Conservation (phyloP, 2,888 invertebrate species). For the Glyphotaelius pellucidus region DNA sequence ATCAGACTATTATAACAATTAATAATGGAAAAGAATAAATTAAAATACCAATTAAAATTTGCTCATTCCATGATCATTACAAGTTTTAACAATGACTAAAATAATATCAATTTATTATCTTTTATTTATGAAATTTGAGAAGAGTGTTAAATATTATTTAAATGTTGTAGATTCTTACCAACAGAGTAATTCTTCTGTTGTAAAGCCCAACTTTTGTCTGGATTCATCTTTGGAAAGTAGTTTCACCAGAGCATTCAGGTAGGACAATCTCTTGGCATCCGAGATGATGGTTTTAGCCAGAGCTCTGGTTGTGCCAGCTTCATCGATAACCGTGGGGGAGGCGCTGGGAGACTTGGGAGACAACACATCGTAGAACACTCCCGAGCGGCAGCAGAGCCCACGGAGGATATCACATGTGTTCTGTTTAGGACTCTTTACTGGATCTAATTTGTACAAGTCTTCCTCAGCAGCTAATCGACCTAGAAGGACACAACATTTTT, state of each 20-base stretch:
- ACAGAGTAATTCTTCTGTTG: slow-evolving; percentile 87
- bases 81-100: not conserved
- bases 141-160: not conserved
- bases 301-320: slow-evolving; percentile 78
- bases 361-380: slow-evolving; percentile 72
- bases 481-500: slow-evolving; percentile 70
- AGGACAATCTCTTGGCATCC: slow-evolving; percentile 88
- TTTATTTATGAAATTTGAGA: not conserved
- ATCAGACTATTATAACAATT: not conserved
- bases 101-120: not conserved
- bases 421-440: slow-evolving; percentile 79
- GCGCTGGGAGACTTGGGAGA: slow-evolving; percentile 76
- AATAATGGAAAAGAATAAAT: not conserved
- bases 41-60: not conserved
- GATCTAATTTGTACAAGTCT: slow-evolving; percentile 81
- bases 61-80: not conserved
- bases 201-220: slow-evolving; percentile 82
- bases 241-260: slow-evolving; percentile 93
- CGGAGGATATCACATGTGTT: slow-evolving; percentile 82
- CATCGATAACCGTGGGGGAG: slow-evolving; percentile 75
- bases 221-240: slow-evolving; percentile 82
- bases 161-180: slow-evolving; percentile 81
- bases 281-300: slow-evolving; percentile 73
- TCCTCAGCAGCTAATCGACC: slow-evolving; percentile 77
- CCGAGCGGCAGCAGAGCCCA: slow-evolving; percentile 76